A percentile compares a stretch with the other conserved stretches of the same genome.
Evolutionary conservation across 1,140 invertebrate species (phyloP).

Genomic region (Drosophila yakuba): DNA sequence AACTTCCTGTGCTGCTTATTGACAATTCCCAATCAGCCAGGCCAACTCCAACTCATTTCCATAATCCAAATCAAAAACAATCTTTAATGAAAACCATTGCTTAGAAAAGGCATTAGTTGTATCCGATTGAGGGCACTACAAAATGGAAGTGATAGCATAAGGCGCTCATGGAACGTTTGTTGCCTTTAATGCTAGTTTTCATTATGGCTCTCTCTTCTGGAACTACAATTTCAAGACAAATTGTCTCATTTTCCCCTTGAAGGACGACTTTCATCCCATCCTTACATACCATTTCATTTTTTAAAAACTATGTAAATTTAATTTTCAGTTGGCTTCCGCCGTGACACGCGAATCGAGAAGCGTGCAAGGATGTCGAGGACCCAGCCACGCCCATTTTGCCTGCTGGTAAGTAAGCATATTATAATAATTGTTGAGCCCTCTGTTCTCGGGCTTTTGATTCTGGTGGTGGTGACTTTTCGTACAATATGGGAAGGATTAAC

Average conservation of each 20-base stretch:
- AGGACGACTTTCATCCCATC: background rate
- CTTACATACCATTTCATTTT: conserved; percentile 4
- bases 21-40: conserved; percentile 31
- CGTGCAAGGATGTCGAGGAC: conserved; percentile 3
- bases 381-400: conserved; percentile 37
- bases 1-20: conserved; percentile 19
- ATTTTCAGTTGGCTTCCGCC: conserved; percentile 55
- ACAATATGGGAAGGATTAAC: conserved; percentile 15
- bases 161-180: too few relatives aligned
- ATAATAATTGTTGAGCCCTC: conserved; percentile 55
- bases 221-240: background rate
- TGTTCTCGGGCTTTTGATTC: background rate
- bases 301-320: conserved; percentile 63
- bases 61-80: conserved; percentile 44
- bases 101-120: background rate
- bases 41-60: conserved; percentile 19
- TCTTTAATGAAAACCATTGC: background rate
- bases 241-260: background rate
- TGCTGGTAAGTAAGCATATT: conserved; percentile 44
- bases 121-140: background rate
- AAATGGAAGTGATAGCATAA: too few relatives aligned
- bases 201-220: background rate
- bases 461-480: conserved; percentile 12
- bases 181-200: too few relatives aligned
- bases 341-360: conserved; percentile 42